Evolutionary conservation across 92 coral and sea anemone genomes (phyloP).

Genomic region (Epizoanthus rinbou): DNA sequence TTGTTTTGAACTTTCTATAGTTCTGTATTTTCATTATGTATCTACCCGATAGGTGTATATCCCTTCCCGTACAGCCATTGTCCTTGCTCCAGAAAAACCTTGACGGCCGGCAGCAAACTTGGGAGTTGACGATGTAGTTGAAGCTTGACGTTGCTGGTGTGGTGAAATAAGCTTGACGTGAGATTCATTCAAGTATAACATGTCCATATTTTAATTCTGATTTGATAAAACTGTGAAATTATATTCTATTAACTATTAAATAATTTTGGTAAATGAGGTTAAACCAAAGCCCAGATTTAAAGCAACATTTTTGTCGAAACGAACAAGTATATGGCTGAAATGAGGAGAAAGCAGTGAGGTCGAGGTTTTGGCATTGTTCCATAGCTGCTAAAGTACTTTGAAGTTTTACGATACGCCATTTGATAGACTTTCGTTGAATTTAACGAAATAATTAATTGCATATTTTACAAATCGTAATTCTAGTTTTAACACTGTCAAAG

Average conservation of each 20-base stretch:
- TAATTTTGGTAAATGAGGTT: background rate
- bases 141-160: background rate
- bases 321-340: no score
- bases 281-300: background rate
- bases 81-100: constrained; percentile 79
- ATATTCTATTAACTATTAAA: background rate
- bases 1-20: constrained; percentile 5
- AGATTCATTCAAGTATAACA: background rate
- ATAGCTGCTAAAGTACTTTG: no score
- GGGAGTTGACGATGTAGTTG: background rate
- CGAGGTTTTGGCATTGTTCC: no score
- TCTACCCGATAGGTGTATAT: constrained; percentile 69
- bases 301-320: background rate
- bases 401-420: no score
- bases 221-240: background rate
- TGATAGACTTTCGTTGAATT: no score
- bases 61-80: constrained; percentile 88
- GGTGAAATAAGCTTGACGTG: background rate
- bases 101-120: background rate
- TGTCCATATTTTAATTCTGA: background rate
- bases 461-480: no score
- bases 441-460: no score
- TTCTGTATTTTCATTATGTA: background rate
- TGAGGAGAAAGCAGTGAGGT: no score
- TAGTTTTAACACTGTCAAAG: no score